Evolutionary conservation across 2,113 vertebrate genomes (phyloP).

Genomic region (Panurus biarmicus): DNA sequence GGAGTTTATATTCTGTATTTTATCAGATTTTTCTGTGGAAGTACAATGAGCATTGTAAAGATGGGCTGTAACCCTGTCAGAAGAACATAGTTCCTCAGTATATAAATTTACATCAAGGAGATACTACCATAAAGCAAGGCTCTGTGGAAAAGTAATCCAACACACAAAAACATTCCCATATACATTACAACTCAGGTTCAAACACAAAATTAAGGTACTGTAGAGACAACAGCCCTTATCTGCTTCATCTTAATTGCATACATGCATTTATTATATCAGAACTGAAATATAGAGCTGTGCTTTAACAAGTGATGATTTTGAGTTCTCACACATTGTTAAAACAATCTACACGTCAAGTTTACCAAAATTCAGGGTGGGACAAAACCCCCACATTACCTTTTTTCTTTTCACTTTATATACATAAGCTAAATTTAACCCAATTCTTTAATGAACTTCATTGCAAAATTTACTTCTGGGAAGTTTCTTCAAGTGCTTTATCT

Average conservation of each 20-base stretch:
- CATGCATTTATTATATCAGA: not conserved
- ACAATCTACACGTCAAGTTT: not conserved
- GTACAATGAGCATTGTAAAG: not conserved
- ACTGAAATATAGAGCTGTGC: not conserved
- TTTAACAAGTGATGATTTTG: not conserved
- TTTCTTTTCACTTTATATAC: not conserved
- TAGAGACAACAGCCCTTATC: not conserved
- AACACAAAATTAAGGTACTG: not conserved
- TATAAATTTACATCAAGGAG: not conserved
- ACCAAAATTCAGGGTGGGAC: not conserved
- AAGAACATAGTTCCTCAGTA: not conserved
- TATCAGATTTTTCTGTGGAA: not conserved
- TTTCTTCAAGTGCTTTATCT: not conserved
- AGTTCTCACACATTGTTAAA: not conserved
- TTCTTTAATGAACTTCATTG: not conserved
- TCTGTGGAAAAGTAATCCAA: not conserved
- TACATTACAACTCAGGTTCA: not conserved
- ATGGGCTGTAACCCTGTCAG: not conserved
- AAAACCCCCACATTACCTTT: rapidly evolving
- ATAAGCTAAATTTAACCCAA: not conserved
- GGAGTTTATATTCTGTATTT: not conserved
- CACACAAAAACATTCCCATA: not conserved
- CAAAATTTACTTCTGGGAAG: not conserved
- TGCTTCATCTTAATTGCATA: not conserved
- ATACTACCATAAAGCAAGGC: not conserved